Conservation (phyloP, 2,888 invertebrate species). For the Eupithecia exiguata region DNA sequence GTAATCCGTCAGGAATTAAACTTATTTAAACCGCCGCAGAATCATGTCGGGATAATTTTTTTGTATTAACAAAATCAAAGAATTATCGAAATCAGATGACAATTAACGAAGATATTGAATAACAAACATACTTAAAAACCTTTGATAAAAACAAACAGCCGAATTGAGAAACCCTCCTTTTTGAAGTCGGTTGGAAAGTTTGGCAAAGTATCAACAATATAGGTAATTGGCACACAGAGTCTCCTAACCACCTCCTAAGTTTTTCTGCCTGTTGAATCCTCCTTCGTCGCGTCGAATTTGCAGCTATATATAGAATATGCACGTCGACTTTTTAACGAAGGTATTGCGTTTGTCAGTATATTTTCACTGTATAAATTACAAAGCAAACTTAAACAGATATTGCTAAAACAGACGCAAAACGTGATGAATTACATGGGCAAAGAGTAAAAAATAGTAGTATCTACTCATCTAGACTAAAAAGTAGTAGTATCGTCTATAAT, state of each 20-base stretch:
- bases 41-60: neutral
- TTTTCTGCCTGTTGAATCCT: neutral
- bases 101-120: neutral
- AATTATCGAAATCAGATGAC: neutral
- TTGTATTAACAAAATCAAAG: neutral
- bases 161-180: neutral
- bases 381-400: neutral
- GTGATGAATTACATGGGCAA: neutral
- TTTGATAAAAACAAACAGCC: neutral
- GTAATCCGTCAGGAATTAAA: neutral
- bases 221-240: neutral
- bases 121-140: neutral
- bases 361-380: neutral
- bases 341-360: neutral
- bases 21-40: no score
- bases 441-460: neutral
- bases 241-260: neutral
- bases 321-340: neutral
- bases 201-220: neutral
- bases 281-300: neutral
- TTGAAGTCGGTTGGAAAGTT: neutral
- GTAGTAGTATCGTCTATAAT: no score
- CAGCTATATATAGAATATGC: no score
- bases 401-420: neutral
- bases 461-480: no score